Evolutionary conservation across 2,888 invertebrate genomes (phyloP), one percentile per base, ranked within the genome.

Genomic region (Onthophagus sagittarius): DNA sequence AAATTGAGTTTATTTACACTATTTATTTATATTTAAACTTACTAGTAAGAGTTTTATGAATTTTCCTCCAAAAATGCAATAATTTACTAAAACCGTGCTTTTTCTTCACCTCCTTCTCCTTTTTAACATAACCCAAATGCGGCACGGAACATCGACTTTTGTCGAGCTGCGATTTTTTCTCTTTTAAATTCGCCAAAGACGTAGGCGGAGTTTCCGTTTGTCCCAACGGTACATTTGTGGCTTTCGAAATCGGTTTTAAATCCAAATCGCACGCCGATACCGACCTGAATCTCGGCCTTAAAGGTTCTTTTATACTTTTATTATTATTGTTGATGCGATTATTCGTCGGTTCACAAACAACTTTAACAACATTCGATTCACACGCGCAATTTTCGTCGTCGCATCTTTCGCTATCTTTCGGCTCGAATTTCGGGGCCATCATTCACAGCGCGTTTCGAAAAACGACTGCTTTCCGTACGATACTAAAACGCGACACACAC

Each of bases 191-290:
- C 71, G 69, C 72, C 15, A 74, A 31, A 0, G 74, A 74, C 62
- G 70, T 73, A 31, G 71, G 71, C 69, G 74, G 73, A n/a, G 75
- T 70, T 62, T 75, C 72, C 71, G 70, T 70, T 64, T 76, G 72
- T 63, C 73, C 63, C 31, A 63, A 11, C 15, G 67, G 67, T 9
- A 67, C 67, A 71, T 76, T 72, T 39, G 15, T 15, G 4, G 70
- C 67, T 32, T 71, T 71, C 15, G 70, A 71, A 23, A 65, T 64
- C 15, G 32, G 33, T 31, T 64, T 67, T 7, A 73, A 63, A 73
- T 77, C 78, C 63, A 83, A 74, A 73, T 82, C 82, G 73, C 79
- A 80, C 7, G 79, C 80, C 6, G 82, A 82, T 78, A 81, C 78
- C n/a, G 82, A 83, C 39, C 81, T 77, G 73, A 80, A 79, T 72